Conservation (phyloP, 2,888 invertebrate genomes). For the Plagodis dolabraria region DNA sequence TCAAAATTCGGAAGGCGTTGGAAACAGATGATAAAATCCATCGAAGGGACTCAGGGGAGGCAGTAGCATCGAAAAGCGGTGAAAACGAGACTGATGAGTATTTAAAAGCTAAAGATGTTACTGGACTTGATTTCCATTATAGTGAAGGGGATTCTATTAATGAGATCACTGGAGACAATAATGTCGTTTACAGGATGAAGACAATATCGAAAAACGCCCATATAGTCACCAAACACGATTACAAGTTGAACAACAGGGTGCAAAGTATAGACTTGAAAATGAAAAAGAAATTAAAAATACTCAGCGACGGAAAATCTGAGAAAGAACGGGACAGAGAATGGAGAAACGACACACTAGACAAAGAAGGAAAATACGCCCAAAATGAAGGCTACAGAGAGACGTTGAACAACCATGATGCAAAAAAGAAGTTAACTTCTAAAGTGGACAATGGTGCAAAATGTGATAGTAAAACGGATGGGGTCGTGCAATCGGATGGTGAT, state of each 20-base stretch:
- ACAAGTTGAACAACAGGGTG: constrained; percentile 69
- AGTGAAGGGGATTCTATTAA: constrained; percentile 66
- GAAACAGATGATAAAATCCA: constrained; percentile 70
- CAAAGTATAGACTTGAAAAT: constrained; percentile 68
- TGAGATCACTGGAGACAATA: constrained; percentile 73
- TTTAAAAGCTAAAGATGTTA: constrained; percentile 58
- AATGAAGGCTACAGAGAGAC: constrained; percentile 81
- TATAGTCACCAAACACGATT: constrained; percentile 79
- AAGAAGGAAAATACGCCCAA: constrained; percentile 82
- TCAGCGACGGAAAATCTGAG: constrained; percentile 64
- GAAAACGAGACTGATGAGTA: constrained; percentile 77
- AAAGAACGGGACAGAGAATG: constrained; percentile 82
- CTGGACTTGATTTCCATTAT: constrained; percentile 69
- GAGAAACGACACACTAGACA: constrained; percentile 83
- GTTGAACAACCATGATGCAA: constrained; percentile 69
- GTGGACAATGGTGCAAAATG: constrained; percentile 70
- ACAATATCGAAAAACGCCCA: constrained; percentile 79
- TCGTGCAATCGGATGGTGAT: constrained; percentile 67
- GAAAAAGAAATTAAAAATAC: constrained; percentile 75
- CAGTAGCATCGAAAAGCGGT: constrained; percentile 60
- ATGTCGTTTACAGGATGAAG: constrained; percentile 78
- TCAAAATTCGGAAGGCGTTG: constrained; percentile 75
- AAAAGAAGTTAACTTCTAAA: constrained; percentile 77
- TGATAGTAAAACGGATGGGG: constrained; percentile 74
- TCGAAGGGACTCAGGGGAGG: constrained; percentile 68